Conservation (phyloP, 2,888 invertebrate genomes). For the Leptinotarsa haldemani region DNA sequence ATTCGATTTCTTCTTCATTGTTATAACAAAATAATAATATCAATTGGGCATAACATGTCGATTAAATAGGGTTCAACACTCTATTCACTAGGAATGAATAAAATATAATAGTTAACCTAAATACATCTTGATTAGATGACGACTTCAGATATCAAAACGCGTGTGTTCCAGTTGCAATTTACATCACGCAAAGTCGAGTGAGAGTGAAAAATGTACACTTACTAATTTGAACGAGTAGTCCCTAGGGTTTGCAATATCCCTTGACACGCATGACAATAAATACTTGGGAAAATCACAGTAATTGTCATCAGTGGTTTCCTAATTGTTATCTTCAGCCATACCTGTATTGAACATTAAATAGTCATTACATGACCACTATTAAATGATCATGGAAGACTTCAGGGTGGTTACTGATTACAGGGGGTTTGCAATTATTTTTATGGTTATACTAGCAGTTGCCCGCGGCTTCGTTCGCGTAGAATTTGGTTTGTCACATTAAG, state of each 20-base stretch:
- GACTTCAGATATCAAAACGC: slow-evolving; percentile 28
- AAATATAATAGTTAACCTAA: slow-evolving; percentile 27
- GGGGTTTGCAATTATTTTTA: too few species aligned
- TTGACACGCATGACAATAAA: background rate
- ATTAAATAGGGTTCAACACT: slow-evolving; percentile 21
- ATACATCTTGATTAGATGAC: slow-evolving; percentile 31
- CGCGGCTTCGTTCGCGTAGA: too few species aligned
- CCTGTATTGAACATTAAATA: background rate
- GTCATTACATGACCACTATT: background rate
- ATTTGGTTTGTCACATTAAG: too few species aligned
- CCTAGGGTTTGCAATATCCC: background rate
- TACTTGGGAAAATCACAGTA: background rate
- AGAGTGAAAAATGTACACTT: background rate
- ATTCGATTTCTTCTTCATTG: too few species aligned
- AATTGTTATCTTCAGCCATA: background rate
- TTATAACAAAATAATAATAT: too few species aligned
- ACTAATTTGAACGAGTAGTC: background rate
- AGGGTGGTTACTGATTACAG: too few species aligned
- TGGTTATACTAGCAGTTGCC: too few species aligned
- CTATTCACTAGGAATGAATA: slow-evolving; percentile 22
- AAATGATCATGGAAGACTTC: too few species aligned
- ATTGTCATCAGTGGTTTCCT: background rate
- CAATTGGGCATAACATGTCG: too few species aligned
- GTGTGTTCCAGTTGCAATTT: slow-evolving; percentile 29
- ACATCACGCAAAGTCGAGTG: slow-evolving; percentile 29